Base-by-base conservation (phyloP, 2,888 invertebrate species). In the Zeuzera pyrina region DNA sequence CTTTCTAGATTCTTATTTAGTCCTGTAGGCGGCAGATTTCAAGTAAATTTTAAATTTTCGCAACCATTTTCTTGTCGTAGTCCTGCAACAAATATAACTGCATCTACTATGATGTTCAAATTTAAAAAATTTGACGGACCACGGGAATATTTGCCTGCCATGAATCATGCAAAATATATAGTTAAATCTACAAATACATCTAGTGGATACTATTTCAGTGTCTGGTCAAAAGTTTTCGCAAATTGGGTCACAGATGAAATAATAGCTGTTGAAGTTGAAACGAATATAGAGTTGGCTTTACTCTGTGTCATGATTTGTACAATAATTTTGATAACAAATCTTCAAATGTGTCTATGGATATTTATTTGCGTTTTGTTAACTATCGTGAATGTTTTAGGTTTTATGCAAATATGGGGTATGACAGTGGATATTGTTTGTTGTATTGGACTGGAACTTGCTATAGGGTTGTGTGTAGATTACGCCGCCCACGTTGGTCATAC, bases 391-490 rank as follows among this genome's bases (percentile, higher is more conserved):
- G 90, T 92, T 7, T 87, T 89, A 46, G 92, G 92, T 1, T 89
- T 88, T 57, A 92, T 92, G 91, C 89, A 90, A 57, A 85, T 88
- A 43, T 93, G 92, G 93, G 92, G 90, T 3, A 81, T 93, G 58
- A 92, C 93, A 2, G 90, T 94, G 22, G 93, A 94, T 60, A 87
- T 92, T 31, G 91, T 91, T 6, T 91, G 93, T 31, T 92, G 93
- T 55, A 91, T 94, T 33, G 91, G 91, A 15, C 74, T 94, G 7
- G 91, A 93, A 52, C 76, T 94, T 16, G 92, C 92, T 2, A 90
- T 93, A 38, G 94, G 94, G 30, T 76, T 94, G 30, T 92, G 93
- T 52, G 91, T 94, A 0, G 94, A 94, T 67, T 94, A 93, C 50
- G 91, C 93, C 0, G 91, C 92, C 2, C 92, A 92, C 55, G 89